Evolutionary conservation across 2,888 invertebrate genomes (phyloP).

Genomic region (Drosophila mettleri): DNA sequence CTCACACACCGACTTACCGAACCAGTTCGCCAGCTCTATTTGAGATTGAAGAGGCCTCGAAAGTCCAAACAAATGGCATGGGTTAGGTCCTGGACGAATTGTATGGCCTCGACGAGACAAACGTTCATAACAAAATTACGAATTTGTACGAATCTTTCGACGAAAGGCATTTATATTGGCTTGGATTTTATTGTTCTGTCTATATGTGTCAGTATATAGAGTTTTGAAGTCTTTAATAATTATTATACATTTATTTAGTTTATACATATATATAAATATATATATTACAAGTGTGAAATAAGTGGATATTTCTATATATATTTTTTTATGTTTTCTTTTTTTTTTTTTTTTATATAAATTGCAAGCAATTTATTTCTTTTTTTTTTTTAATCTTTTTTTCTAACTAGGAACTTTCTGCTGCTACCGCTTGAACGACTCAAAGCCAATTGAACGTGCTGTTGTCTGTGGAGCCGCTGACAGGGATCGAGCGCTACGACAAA

Average conservation of each 20-base stretch:
- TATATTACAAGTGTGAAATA: conserved; percentile 57
- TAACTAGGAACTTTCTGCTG: conserved; percentile 35
- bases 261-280: conserved; percentile 15
- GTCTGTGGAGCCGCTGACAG: conserved; percentile 1
- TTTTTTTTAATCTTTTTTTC: background rate
- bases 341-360: conserved; percentile 17
- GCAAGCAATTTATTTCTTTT: conserved; percentile 18
- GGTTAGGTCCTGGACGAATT: conserved; percentile 70
- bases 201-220: conserved; percentile 51
- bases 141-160: conserved; percentile 68
- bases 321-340: background rate
- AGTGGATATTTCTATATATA: conserved; percentile 5
- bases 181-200: conserved; percentile 22
- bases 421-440: conserved; percentile 66
- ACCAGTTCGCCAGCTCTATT: conserved; percentile 52
- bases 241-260: conserved; percentile 7
- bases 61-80: conserved; percentile 75
- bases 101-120: conserved; percentile 71
- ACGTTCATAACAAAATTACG: conserved; percentile 76
- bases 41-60: conserved; percentile 60
- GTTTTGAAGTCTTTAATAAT: conserved; percentile 10
- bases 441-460: conserved; percentile 64
- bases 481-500: conserved; percentile 26
- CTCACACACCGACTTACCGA: conserved; percentile 39
- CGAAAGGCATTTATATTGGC: conserved; percentile 72